Percentiles rank a stretch among this genome's conserved stretches.
Conservation (phyloP, 1,140 invertebrate genomes). For the Dryas iulia region DNA sequence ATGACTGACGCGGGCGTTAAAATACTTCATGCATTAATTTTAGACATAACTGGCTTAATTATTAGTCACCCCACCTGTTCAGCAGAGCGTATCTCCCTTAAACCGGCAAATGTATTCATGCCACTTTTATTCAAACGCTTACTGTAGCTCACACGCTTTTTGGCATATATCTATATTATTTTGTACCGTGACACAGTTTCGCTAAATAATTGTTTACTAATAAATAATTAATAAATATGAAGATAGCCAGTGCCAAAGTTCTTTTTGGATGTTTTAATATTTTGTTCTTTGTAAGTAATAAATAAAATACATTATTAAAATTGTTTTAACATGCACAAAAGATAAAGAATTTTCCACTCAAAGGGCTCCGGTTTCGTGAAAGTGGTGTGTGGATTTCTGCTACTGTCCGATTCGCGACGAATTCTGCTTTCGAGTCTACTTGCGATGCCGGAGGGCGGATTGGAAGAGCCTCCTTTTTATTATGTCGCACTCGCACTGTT, state of each 20-base stretch:
- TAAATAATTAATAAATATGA: conserved; percentile 43
- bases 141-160: conserved; percentile 32
- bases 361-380: conserved; percentile 86
- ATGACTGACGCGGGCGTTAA: conserved; percentile 9
- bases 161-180: conserved; percentile 24
- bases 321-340: neutral
- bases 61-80: conserved; percentile 80
- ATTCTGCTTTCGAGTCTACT: conserved; percentile 86
- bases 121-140: conserved; percentile 54
- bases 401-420: conserved; percentile 85
- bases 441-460: conserved; percentile 79
- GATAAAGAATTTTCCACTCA: neutral
- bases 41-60: conserved; percentile 75
- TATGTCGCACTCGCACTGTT: conserved; percentile 86
- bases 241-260: conserved; percentile 64
- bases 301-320: neutral
- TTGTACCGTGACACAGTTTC: conserved; percentile 37
- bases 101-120: conserved; percentile 74
- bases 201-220: conserved; percentile 31
- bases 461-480: conserved; percentile 86
- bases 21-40: conserved; percentile 71
- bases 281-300: conserved; percentile 73
- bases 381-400: conserved; percentile 85
- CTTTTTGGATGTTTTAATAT: conserved; percentile 75
- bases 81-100: conserved; percentile 79